These are phyloP conservation scores for Zoanthus sansibaricus DNA, from an alignment of 92 coral and sea anemone species.

Conservation along the genomic window DNA sequence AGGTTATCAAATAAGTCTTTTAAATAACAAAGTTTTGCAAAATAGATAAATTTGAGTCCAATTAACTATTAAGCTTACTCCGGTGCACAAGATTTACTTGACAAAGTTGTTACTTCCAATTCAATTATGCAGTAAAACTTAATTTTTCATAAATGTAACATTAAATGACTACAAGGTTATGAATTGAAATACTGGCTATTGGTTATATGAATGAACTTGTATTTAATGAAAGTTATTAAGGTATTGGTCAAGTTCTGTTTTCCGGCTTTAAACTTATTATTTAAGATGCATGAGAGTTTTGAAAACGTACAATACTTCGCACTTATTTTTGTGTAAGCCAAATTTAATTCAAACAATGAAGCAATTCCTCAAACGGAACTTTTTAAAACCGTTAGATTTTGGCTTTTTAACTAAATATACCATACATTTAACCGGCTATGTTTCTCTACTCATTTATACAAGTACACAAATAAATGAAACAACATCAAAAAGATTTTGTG, in stretches of 20 bases:
- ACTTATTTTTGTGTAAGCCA: not conserved
- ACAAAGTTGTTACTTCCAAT: not conserved
- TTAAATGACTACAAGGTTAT: not conserved
- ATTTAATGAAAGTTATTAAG: not conserved
- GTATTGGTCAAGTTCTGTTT: not conserved
- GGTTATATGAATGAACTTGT: too few relatives aligned
- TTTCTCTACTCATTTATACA: not conserved
- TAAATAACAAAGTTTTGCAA: not conserved
- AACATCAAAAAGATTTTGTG: not conserved
- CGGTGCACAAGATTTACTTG: too few relatives aligned
- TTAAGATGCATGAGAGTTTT: constrained; percentile 6
- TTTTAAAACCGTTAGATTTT: not conserved
- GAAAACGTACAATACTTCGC: constrained; percentile 14
- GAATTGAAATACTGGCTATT: not conserved
- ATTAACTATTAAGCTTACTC: too few relatives aligned
- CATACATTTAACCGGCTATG: not conserved
- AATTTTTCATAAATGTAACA: too few relatives aligned
- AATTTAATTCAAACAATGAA: constrained; percentile 23
- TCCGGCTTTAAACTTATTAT: not conserved
- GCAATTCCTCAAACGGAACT: constrained; percentile 13
- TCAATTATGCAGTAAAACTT: not conserved
- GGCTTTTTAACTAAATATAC: not conserved
- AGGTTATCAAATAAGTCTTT: not conserved
- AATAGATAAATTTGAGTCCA: not conserved
- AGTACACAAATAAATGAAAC: not conserved